Evolutionary conservation across 2,888 invertebrate species (phyloP), one percentile per base, ranked within the genome.

Genomic region (Harpalus rubripes): DNA sequence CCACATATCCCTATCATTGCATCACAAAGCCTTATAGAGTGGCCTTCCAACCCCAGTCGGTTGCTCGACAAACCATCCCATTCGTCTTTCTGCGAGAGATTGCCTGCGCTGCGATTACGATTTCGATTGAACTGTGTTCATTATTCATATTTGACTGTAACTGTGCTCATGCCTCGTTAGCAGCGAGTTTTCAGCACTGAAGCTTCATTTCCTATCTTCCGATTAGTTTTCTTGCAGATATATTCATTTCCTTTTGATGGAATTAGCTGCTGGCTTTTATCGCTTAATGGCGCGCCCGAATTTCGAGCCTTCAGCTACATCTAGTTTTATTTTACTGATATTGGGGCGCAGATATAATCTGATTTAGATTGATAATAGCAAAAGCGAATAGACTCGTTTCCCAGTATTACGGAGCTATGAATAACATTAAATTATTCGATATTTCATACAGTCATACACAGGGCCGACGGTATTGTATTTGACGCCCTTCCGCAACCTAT

Each of bases 191-290:
- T 18, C 68, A 32, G 32, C 32, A 68, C 68, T 68, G 39, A 68
- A 15, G 32, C 68, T 68, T 68, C 68, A 68, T 68, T 68, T 68
- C 68, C 68, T 26, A 68, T 68, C 59, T 79, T 79, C 79, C 79
- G 58, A 79, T 79, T 79, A 79, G 61, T 79, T 61, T 79, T 79
- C 79, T 79, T 59, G 61, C 61, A 79, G 79, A 79, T 79, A 61
- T 79, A 79, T 79, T 79, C 79, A 79, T 79, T 79, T 79, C 79
- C 79, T 79, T 79, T 79, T 58, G 59, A 61, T 79, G 59, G 61
- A 59, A 79, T 79, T 79, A 79, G 18, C 44, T 10, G 22, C 16
- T 74, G 72, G 72, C 72, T 68, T 63, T 44, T 74, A 74, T 74
- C 72, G 72, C 72, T 52, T 26, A 68, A 68, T 68, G 68, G 68